Evolutionary conservation across 2,113 vertebrate genomes (phyloP).

Genomic region (Siniperca knerii): DNA sequence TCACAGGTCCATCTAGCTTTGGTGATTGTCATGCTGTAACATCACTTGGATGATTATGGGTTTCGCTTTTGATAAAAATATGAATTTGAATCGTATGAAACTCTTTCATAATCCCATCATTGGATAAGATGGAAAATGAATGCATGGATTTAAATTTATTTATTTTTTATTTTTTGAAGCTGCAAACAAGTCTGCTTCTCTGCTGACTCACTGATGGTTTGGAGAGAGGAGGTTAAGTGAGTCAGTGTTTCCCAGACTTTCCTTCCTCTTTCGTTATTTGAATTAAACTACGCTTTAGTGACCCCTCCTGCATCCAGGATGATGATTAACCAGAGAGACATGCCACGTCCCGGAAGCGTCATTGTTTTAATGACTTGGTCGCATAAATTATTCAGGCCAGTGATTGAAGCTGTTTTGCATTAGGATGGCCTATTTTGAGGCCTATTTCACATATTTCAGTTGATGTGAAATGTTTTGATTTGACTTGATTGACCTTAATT

Average conservation of each 20-base stretch:
- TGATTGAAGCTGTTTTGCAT: constrained; percentile 55
- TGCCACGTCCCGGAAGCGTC: constrained; percentile 40
- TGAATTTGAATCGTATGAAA: constrained; percentile 12
- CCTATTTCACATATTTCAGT: constrained; percentile 16
- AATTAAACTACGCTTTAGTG: constrained; percentile 18
- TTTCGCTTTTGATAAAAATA: neutral
- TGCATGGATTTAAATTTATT: neutral
- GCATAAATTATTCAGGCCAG: constrained; percentile 63
- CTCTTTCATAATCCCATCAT: constrained; percentile 40
- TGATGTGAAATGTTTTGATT: constrained; percentile 30
- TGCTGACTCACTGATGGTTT: constrained; percentile 5
- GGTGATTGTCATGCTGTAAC: neutral
- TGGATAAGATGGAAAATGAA: constrained; percentile 30
- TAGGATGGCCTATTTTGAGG: constrained; percentile 59
- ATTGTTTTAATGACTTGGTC: constrained; percentile 66
- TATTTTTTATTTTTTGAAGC: neutral
- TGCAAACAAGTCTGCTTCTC: constrained; percentile 16
- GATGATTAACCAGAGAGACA: constrained; percentile 64
- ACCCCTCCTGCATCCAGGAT: constrained; percentile 29
- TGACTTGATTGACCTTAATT: constrained; percentile 21
- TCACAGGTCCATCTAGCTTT: neutral
- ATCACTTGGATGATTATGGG: neutral
- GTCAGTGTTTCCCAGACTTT: constrained; percentile 38
- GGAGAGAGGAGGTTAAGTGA: constrained; percentile 15
- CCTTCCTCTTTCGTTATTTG: constrained; percentile 45